Evolutionary conservation across 2,113 vertebrate species (phyloP), one percentile per base, ranked within the genome.

Genomic region (Eurystomus gularis): DNA sequence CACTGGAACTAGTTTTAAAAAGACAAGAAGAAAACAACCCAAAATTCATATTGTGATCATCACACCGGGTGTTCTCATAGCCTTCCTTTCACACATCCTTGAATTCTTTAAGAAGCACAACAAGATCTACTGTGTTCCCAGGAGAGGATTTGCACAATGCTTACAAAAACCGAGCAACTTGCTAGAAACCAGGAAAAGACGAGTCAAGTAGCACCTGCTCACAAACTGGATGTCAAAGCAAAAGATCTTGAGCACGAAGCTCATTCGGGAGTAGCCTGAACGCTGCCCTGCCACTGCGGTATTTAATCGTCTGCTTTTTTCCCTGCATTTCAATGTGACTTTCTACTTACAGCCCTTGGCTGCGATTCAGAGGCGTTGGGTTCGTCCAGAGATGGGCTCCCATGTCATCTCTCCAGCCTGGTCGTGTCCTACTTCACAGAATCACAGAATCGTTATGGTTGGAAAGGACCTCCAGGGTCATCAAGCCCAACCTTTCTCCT

Each of bases 201-300:
- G 93, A 92, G 82, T 88, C 70, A 79, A 44, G 62, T 1, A 29
- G 51, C 91, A 92, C 69, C 93, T 87, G 96, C 73, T 65, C 49
- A 5, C 0, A 0, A 10, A 33, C 16, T 12, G 49, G 37, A n/a
- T 5, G 57, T 23, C 70, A 42, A 57, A 84, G 60, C 62, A 83
- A 65, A n/a, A 69, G 54, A 40, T 31, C 40, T 10, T 2, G 24
- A 73, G 66, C 60, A 35, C 42, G 31, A 25, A 42, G 69, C 73
- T 82, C 51, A 10, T 9, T 29, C 0, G 15, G 58, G 16, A 58
- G 21, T 17, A 3, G 21, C n/a, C 73, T 3, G 0, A 61, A 35
- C 0, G 0, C 76, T 35, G 11, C 72, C 44, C 73, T 55, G 68
- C 16, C 5, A 11, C 78, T 55, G 40, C 9, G 0, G 11, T 12